phyloP scores from a whole-genome alignment of 2,113 vertebrate species.

The Riparia riparia region DNA sequence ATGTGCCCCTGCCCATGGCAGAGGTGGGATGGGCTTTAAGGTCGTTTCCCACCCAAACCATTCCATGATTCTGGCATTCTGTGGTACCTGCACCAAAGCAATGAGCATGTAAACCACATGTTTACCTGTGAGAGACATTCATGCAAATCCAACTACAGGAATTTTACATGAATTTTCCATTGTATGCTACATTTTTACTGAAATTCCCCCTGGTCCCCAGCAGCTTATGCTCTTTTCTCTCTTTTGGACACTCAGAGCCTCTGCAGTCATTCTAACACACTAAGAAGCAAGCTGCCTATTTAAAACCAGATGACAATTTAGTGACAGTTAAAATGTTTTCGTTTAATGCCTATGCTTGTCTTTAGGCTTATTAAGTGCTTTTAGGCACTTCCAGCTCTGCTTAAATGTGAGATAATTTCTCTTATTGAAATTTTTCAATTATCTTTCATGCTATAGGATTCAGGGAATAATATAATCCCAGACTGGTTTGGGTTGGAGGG shows the following conservation, averaged over 20 bases:
- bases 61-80: background rate
- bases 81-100: background rate
- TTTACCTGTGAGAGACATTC: too few relatives aligned
- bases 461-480: background rate
- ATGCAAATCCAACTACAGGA: background rate
- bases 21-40: background rate
- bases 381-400: background rate
- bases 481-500: background rate
- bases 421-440: background rate
- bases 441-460: background rate
- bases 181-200: background rate
- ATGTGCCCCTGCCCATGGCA: background rate
- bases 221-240: background rate
- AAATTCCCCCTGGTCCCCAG: background rate
- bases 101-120: fast-evolving
- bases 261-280: background rate
- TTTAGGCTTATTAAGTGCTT: background rate
- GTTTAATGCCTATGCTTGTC: background rate
- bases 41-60: background rate
- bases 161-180: background rate
- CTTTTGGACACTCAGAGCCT: background rate
- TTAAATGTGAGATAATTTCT: background rate
- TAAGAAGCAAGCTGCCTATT: background rate
- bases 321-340: background rate
- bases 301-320: background rate